A percentile compares a stretch with the other conserved stretches of the same genome.
Conservation (phyloP, 37 sponge, comb jelly and placozoan genomes). For the Oopsacas minuta region DNA sequence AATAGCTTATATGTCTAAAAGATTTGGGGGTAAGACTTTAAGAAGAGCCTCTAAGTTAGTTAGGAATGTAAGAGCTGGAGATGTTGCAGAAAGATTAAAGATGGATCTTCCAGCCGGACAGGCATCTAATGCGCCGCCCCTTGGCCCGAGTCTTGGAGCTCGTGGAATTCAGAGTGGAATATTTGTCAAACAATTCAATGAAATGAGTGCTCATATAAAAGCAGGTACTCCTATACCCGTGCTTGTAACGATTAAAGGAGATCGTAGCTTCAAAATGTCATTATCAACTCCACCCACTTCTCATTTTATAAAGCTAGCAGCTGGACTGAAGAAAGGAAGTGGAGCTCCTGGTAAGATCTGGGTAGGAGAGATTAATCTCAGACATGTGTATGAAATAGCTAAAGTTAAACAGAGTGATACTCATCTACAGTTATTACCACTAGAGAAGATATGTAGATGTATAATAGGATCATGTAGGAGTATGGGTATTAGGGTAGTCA, state of each 20-base stretch:
- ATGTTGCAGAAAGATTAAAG: neutral
- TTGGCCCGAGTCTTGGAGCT: neutral
- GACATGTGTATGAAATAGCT: neutral
- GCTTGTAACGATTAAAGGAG: neutral
- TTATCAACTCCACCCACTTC: neutral
- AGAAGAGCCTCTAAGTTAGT: neutral
- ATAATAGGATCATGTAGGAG: neutral
- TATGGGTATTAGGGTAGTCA: constrained; percentile 8
- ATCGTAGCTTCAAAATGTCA: neutral
- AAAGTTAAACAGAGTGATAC: neutral
- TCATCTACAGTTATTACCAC: neutral
- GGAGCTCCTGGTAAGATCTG: neutral
- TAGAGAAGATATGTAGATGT: neutral
- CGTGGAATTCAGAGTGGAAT: neutral
- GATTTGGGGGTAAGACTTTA: neutral
- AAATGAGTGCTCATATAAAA: neutral
- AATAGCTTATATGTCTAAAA: neutral
- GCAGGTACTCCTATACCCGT: constrained; percentile 1
- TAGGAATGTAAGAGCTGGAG: neutral
- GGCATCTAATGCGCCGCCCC: neutral
- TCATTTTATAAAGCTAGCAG: neutral
- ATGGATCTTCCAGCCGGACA: neutral
- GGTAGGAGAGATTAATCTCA: neutral
- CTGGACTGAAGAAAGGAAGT: constrained; percentile 3
- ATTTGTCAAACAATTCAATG: constrained; percentile 3